Evolutionary conservation across 2,113 vertebrate species (phyloP), one percentile per base, ranked within the genome.

Genomic region (Pycnonotus jocosus): DNA sequence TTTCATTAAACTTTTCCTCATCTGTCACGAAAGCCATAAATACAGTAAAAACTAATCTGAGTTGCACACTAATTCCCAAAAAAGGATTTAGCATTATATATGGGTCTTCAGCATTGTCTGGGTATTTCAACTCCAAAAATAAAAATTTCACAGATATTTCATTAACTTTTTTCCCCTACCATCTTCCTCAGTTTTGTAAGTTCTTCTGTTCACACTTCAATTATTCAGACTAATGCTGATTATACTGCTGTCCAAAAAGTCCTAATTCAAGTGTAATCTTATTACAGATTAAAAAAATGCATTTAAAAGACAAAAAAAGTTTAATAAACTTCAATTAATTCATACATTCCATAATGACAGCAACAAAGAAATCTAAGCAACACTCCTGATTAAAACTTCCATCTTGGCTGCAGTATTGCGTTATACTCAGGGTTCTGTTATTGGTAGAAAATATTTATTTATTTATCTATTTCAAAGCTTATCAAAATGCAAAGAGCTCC

Each of bases 1-100:
- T 92, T 95, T 69, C 80, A 91, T 79, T 94, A 91, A 96, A 95
- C 40, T 93, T 96, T 86, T 93, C 58, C 70, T 96, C 66, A 81
- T 78, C 76, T 90, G 70, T 83, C 90, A 96, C 6, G 5, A 91
- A 95, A 95, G 79, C 28, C 72, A 65, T 81, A 93, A 97, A 94
- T 95, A 95, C 91, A 96, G n/a, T 0, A 12, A 97, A 94, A 94
- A 70, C 38, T 94, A 88, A 95, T 77, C 69, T 95, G 66, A 90
- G 64, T 80, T 88, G 44, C 61, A 95, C 54, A 73, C 18, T 86
- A 95, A 95, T 91, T 94, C 53, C 69, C 30, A 28, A 71, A 92
- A 83, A 93, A 88, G 28, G 48, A 95, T 47, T 69, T 90, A 94
- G 44, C 11, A 90, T 48, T 91, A 45, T 40, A 66, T 27, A 42